A percentile compares a stretch with the other conserved stretches of the same genome.
These are phyloP conservation scores for Vireo altiloquus DNA, from an alignment of 2,113 vertebrate genomes.

Conservation along the genomic window DNA sequence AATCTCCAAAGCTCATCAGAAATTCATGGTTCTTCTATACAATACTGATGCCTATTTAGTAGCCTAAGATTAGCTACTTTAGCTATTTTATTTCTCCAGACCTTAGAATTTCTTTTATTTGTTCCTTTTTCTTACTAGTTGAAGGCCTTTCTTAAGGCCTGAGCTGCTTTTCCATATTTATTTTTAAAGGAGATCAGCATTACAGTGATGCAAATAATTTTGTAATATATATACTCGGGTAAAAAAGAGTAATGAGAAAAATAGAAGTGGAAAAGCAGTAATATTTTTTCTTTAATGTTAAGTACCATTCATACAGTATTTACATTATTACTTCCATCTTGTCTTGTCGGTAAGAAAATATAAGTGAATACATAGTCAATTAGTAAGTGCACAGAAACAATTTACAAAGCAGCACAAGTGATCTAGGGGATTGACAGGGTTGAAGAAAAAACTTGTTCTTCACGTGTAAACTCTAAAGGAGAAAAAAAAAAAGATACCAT, in stretches of 20 bases:
- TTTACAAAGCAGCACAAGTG: background rate
- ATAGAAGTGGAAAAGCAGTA: background rate
- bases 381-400: background rate
- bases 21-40: background rate
- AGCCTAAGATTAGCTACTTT: background rate
- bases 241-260: background rate
- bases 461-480: background rate
- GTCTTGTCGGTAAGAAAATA: background rate
- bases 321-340: background rate
- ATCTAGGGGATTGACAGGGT: background rate
- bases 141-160: background rate
- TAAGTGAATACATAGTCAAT: background rate
- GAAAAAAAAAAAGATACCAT: background rate
- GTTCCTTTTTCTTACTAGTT: background rate
- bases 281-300: background rate
- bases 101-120: background rate
- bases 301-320: background rate
- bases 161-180: constrained; percentile 22
- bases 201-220: background rate
- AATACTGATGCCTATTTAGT: background rate
- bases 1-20: background rate
- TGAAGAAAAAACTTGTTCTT: background rate
- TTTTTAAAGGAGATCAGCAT: constrained; percentile 39
- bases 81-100: background rate
- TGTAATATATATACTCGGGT: background rate